Base-by-base conservation (phyloP, 2,797 vertebrate genomes). In the Anguilla pacifica region DNA sequence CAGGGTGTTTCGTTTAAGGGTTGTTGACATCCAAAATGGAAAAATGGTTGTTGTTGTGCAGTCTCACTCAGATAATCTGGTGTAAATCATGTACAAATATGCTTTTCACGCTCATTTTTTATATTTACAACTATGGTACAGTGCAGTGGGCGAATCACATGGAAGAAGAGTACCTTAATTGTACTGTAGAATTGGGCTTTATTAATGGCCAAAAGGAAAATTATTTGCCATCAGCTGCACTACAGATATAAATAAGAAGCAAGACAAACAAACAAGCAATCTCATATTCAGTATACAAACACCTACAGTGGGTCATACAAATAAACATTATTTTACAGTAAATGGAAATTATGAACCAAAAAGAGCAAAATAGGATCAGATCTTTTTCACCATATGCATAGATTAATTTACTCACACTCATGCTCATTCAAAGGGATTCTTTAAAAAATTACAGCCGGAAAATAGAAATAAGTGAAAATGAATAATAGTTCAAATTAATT, bases 31-130 rank as follows among this genome's bases (percentile, higher is more conserved):
- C 57, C 57, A 59, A 17, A 67, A 67, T n/a, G 39, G 86, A 53
- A 84, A 81, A 79, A 64, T 79, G 11, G 64, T n/a, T 88, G 84
- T 70, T 74, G 88, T 87, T 87, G 83, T 86, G 28, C 79, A 39
- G 82, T 67, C 22, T 28, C 25, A 67, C 25, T 67, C 61, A 67
- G 7, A 25, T n/a, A n/a, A 67, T 67, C 25, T n/a, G 22, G 6
- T 67, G 25, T 67, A 67, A 67, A n/a, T 67, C 6, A 25, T 25
- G 22, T n/a, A 25, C 6, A 67, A 28, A 67, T 25, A 25, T 67
- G 25, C 61, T 5, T 67, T n/a, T 67, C 6, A 67, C n/a, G 61
- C 22, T 67, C 25, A 67, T 67, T 67, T n/a, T 67, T 67, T n/a
- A 1, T 67, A 67, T 67, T 67, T 67, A n/a, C 25, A 67, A 6